These are phyloP conservation scores for Dendropsophus ebraccatus DNA, from an alignment of 2,113 vertebrate species.

Conservation along the genomic window DNA sequence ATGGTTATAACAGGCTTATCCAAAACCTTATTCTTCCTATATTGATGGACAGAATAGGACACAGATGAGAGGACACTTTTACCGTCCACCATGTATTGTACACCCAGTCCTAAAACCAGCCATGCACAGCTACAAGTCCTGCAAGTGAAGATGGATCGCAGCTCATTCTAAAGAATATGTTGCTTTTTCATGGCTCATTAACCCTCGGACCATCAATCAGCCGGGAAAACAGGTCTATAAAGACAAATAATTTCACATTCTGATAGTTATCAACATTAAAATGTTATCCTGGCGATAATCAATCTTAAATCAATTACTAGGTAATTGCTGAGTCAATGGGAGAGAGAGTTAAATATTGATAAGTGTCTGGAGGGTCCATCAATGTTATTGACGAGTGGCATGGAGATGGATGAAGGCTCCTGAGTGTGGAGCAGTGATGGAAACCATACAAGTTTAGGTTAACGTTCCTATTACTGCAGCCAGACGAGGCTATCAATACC, in stretches of 20 bases:
- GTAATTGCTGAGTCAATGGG: conserved; percentile 85
- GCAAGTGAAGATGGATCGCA: conserved; percentile 53
- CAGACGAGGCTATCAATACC: conserved; percentile 63
- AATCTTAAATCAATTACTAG: conserved; percentile 84
- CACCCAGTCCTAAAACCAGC: conserved; percentile 15
- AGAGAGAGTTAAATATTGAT: conserved; percentile 84
- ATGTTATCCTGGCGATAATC: conserved; percentile 78
- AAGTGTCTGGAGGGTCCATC: conserved; percentile 83
- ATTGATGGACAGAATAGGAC: not conserved
- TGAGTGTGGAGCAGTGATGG: conserved; percentile 65
- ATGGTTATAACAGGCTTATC: too few relatives aligned
- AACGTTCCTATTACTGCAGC: conserved; percentile 67
- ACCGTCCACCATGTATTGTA: conserved; percentile 16
- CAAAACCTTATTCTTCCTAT: not conserved
- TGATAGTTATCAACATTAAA: conserved; percentile 66
- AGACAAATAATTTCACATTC: conserved; percentile 60
- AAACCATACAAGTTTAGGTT: conserved; percentile 66
- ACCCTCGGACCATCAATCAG: conserved; percentile 51
- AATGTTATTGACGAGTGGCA: conserved; percentile 74
- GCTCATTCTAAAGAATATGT: conserved; percentile 56
- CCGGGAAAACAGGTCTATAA: conserved; percentile 40
- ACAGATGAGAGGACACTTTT: not conserved
- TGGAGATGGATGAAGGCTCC: conserved; percentile 72
- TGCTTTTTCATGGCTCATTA: conserved; percentile 58
- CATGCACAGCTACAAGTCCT: conserved; percentile 47